phyloP scores from a whole-genome alignment of 2,113 vertebrate genomes.

The Chaetodon auriga region DNA sequence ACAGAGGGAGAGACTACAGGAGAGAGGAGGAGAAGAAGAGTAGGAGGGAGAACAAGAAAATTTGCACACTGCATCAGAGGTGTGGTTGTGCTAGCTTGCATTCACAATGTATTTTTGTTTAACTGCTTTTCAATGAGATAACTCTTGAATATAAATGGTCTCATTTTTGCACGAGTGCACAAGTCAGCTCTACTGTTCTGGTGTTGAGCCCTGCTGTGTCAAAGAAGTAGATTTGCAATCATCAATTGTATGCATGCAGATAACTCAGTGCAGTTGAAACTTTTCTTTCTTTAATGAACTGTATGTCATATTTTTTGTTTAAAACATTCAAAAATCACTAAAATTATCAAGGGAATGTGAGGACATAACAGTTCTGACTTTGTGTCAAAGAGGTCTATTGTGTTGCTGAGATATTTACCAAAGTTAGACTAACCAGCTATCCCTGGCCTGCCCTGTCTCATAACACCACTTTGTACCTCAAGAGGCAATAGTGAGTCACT shows the following conservation, averaged over 20 bases:
- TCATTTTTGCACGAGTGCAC: conserved; percentile 67
- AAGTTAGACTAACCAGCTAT: too few relatives aligned
- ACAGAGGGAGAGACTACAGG: conserved; percentile 32
- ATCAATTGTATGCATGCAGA: conserved; percentile 12
- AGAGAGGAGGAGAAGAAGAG: conserved; percentile 30
- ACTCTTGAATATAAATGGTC: conserved; percentile 75
- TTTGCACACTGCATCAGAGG: conserved; percentile 71
- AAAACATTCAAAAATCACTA: too few relatives aligned
- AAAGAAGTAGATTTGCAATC: conserved; percentile 40
- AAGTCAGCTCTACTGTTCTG: conserved; percentile 42
- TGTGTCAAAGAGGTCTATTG: too few relatives aligned
- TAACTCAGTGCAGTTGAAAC: conserved; percentile 38
- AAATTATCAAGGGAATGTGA: too few relatives aligned
- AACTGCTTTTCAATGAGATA: conserved; percentile 70
- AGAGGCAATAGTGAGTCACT: too few relatives aligned
- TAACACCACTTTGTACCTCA: too few relatives aligned
- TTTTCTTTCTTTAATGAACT: conserved; percentile 5
- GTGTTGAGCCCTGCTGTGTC: conserved; percentile 34
- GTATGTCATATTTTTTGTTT: too few relatives aligned
- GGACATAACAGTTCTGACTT: too few relatives aligned
- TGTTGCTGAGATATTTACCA: too few relatives aligned
- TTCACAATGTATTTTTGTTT: conserved; percentile 46
- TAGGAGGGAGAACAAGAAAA: conserved; percentile 55
- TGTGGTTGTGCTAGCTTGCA: conserved; percentile 51
- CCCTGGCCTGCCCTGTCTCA: too few relatives aligned